phyloP scores from a whole-genome alignment of 2,113 vertebrate genomes.

The Caranx ignobilis region DNA sequence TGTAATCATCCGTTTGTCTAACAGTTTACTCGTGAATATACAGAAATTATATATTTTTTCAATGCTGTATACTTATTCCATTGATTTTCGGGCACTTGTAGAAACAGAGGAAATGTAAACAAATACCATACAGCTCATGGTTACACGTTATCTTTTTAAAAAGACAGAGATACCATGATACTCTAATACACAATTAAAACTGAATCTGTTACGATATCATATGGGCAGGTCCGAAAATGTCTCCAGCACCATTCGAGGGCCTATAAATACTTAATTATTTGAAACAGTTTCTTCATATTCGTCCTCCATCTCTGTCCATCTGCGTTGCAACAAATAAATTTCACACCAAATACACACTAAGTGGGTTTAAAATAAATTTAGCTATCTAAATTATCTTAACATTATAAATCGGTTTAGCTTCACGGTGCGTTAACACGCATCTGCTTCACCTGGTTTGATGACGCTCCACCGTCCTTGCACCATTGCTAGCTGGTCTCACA shows the following conservation, averaged over 20 bases:
- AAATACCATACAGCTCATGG: background rate
- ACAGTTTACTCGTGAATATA: background rate
- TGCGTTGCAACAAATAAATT: background rate
- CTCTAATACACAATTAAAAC: background rate
- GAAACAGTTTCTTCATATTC: conserved; percentile 3
- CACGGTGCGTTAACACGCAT: conserved; percentile 22
- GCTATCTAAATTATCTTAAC: background rate
- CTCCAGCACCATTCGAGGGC: conserved; percentile 28
- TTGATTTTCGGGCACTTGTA: background rate
- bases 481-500: conserved; percentile 74
- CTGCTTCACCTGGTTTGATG: conserved; percentile 69
- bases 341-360: background rate
- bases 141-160: background rate
- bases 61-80: background rate
- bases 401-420: background rate
- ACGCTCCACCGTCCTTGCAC: conserved; percentile 74
- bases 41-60: background rate
- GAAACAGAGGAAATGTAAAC: conserved; percentile 29
- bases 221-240: background rate
- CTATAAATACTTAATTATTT: conserved; percentile 22
- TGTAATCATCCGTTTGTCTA: background rate
- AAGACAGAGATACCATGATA: background rate
- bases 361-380: background rate
- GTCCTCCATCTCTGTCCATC: conserved; percentile 1
- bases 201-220: background rate